Conservation (phyloP, 53 echinoderm and acorn worm species). For the Echinometra lucunter region DNA sequence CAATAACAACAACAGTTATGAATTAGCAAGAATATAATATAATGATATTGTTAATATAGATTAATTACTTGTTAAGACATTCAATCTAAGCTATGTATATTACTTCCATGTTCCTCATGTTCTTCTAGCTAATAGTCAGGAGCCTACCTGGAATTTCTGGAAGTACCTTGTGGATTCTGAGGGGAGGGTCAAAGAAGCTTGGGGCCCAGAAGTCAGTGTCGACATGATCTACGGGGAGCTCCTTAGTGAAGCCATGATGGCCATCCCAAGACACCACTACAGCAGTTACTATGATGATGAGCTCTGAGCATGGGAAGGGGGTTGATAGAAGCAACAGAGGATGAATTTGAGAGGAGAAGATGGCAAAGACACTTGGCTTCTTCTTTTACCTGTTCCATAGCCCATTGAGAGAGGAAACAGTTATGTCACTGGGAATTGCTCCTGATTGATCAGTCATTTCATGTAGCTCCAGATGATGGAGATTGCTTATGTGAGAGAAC, state of each 20-base stretch:
- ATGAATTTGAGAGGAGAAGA: too few relatives aligned
- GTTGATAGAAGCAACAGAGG: not conserved
- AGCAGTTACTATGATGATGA: constrained; percentile 62
- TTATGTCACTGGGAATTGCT: too few relatives aligned
- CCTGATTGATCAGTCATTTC: too few relatives aligned
- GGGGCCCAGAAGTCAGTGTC: constrained; percentile 86
- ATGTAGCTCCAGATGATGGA: too few relatives aligned
- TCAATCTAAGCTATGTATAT: too few relatives aligned
- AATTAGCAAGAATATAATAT: not conserved
- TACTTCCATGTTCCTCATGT: not conserved
- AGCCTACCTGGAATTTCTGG: constrained; percentile 98
- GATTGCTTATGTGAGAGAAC: too few relatives aligned
- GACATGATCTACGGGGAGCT: constrained; percentile 79
- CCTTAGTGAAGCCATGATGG: constrained; percentile 74
- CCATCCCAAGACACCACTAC: constrained; percentile 10
- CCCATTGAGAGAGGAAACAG: too few relatives aligned
- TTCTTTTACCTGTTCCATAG: not conserved
- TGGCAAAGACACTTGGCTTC: not conserved
- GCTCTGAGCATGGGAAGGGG: constrained; percentile 46
- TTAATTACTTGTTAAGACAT: too few relatives aligned
- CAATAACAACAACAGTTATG: too few relatives aligned
- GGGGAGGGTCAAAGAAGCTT: constrained; percentile 85
- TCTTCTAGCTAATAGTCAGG: constrained; percentile 68
- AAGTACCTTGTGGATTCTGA: constrained; percentile 88
- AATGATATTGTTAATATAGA: not conserved